These are phyloP conservation scores for Brenthis daphne DNA, from an alignment of 2,888 invertebrate genomes.

Conservation along the genomic window DNA sequence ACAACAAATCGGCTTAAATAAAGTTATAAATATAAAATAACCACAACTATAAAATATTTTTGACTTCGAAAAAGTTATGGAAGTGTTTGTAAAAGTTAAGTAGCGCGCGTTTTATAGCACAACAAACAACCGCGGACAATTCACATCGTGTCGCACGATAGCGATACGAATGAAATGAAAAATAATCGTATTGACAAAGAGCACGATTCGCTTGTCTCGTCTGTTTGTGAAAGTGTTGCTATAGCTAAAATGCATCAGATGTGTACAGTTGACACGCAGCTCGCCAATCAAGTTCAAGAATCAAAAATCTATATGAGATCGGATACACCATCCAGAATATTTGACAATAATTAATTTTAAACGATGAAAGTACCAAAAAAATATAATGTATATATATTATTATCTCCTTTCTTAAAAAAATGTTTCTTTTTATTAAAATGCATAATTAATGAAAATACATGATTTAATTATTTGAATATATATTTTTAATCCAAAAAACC, in stretches of 20 bases:
- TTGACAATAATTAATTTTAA: background rate
- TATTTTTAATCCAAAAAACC: no score
- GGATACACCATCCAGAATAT: background rate
- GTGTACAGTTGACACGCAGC: constrained; percentile 11
- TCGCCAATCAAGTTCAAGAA: constrained; percentile 24
- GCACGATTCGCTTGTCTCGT: constrained; percentile 12
- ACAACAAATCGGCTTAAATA: constrained; percentile 20
- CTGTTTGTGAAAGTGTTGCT: constrained; percentile 23
- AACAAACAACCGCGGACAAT: constrained; percentile 25
- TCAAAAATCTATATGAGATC: constrained; percentile 1
- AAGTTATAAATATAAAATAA: constrained; percentile 18
- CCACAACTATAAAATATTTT: constrained; percentile 15
- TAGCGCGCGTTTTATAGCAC: constrained; percentile 26
- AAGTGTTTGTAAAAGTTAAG: constrained; percentile 26
- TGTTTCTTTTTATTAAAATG: no score
- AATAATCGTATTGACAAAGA: constrained; percentile 27
- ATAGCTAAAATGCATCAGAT: constrained; percentile 19
- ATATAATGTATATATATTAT: no score
- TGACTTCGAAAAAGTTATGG: constrained; percentile 5
- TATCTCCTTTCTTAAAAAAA: no score
- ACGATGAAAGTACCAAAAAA: no score
- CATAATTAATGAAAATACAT: no score
- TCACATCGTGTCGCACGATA: constrained; percentile 21
- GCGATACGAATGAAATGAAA: constrained; percentile 20
- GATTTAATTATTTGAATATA: no score